phyloP scores from a whole-genome alignment of 1,140 invertebrate genomes.

The Drosophila willistoni region DNA sequence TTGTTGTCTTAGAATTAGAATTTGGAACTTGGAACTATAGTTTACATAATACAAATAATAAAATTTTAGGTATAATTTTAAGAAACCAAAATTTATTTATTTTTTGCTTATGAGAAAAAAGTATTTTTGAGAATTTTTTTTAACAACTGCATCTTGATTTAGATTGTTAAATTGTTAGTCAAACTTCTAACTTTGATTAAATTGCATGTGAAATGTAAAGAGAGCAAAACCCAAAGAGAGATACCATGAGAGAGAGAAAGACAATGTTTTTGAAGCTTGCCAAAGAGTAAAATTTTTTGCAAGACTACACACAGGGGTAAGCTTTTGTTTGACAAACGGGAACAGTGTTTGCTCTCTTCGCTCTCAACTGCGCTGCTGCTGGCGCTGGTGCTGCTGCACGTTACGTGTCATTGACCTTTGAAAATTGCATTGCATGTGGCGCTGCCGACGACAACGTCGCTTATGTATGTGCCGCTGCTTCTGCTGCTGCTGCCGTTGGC shows the following conservation, averaged over 20 bases:
- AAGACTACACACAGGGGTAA: neutral
- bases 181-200: neutral
- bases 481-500: conserved; percentile 12
- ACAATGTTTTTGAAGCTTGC: neutral
- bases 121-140: too few species aligned
- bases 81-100: too few species aligned
- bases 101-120: too few species aligned
- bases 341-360: conserved; percentile 30
- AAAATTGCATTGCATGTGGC: conserved; percentile 76
- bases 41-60: too few species aligned
- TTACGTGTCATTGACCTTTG: conserved; percentile 82
- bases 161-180: neutral
- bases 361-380: conserved; percentile 37
- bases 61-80: too few species aligned
- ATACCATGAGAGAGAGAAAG: conserved; percentile 6
- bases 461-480: conserved; percentile 24
- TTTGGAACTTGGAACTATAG: too few species aligned
- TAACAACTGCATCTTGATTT: neutral
- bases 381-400: conserved; percentile 49
- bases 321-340: conserved; percentile 11
- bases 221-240: conserved; percentile 34
- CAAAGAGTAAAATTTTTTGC: conserved; percentile 39
- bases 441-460: conserved; percentile 23
- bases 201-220: neutral
- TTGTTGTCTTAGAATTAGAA: too few species aligned